Evolutionary conservation across 2,113 vertebrate genomes (phyloP), one percentile per base, ranked within the genome.

Genomic region (Acrocephalus kingi): DNA sequence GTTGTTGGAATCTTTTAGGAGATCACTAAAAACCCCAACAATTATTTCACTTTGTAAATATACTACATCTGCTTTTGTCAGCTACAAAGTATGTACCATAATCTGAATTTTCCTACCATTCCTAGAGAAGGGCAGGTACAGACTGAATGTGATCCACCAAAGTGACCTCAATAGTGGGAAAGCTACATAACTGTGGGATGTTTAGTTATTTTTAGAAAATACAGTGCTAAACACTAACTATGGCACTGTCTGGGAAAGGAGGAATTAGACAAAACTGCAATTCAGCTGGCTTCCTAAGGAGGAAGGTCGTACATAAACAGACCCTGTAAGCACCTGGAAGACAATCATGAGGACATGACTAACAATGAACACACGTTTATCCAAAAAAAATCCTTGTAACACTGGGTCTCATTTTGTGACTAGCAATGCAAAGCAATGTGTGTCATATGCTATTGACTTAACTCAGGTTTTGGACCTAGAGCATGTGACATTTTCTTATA

Each of bases 191-290:
- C 39, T 67, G 46, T 1, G 3, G n/a, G 39, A 93, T 43, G 45
- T 39, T 71, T 78, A 39, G 43, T 16, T 93, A 87, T 81, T 93
- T 81, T 91, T 67, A 80, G 79, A 83, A 83, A 55, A 63, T 54
- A 51, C 21, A 43, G 78, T 48, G 39, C 24, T 93, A 67, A 93
- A 89, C 28, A 81, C 33, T 49, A 71, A 58, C 37, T 78, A 59
- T 18, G 12, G 3, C 21, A 27, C 11, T 74, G 84, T 78, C 84
- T 94, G 82, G 52, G 74, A 94, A 94, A 75, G 56, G 19, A 91
- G 52, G 35, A 82, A 87, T 89, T 87, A 81, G 77, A 89, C 72
- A 84, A 84, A 96, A 91, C 80, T 67, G 28, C 27, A 75, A 61
- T 91, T 91, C 77, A 91, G 2, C 33, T 41, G 45, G 52, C 16